A percentile compares a stretch with the other conserved stretches of the same genome.
Conservation (phyloP, 2,797 vertebrate genomes). For the Peromyscus aztecus region DNA sequence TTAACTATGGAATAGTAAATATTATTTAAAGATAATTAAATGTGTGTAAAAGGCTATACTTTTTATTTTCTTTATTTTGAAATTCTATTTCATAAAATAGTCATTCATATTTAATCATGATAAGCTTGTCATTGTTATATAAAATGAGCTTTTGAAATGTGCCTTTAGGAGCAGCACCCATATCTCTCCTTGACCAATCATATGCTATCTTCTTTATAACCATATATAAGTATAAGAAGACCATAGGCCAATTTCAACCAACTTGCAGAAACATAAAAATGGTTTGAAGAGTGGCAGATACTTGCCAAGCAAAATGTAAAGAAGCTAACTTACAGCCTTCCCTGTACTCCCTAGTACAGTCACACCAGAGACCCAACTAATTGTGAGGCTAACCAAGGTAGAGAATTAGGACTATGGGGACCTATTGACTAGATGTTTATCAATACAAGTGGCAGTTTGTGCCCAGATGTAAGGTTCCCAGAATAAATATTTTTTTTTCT, state of each 20-base stretch:
- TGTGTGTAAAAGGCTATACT: background rate
- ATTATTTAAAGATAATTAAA: background rate
- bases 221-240: background rate
- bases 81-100: background rate
- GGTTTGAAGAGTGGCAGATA: background rate
- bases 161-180: background rate
- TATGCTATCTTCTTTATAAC: background rate
- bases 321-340: no score
- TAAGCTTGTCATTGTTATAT: background rate
- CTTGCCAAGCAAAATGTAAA: background rate
- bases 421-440: conserved; percentile 91
- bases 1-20: background rate
- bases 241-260: conserved; percentile 49
- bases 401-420: conserved; percentile 91
- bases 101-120: background rate
- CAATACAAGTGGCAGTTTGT: conserved; percentile 87
- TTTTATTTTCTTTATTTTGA: background rate
- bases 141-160: background rate
- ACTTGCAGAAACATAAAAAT: background rate
- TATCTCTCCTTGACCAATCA: background rate
- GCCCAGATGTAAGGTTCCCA: conserved; percentile 89
- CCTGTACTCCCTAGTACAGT: no score
- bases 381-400: conserved; percentile 80
- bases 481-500: conserved; percentile 88
- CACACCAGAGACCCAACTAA: background rate